Evolutionary conservation across 1,140 invertebrate genomes (phyloP), one percentile per base, ranked within the genome.

Genomic region (Drosophila jambulina): DNA sequence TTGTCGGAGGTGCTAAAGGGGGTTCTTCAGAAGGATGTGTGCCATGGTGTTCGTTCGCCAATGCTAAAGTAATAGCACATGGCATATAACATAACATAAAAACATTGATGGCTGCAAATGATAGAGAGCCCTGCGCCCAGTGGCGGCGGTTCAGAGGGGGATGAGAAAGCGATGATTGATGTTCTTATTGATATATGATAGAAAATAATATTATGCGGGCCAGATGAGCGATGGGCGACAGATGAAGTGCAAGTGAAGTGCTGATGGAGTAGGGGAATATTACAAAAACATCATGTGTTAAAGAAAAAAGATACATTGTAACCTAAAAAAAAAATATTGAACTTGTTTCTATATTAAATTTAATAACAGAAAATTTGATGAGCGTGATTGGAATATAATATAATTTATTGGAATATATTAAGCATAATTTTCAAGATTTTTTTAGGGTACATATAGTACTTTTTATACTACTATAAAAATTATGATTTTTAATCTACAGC

Each of bases 31-130:
- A 29, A 36, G 23, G 43, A 27, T 77, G 46, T 59, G 64, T 64
- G 75, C 57, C 65, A 63, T 77, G 58, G 75, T 80, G 76, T 70
- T 77, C 78, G 67, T 67, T 63, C 75, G 83, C 63, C 83, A 83
- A 83, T 87, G 84, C 84, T 83, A 83, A 88, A 87, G 84, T 87
- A 88, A 88, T 87, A 88, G 84, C 84, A 88, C 84, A 87, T 85
- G 78, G 78, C 74, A 78, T 53, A 77, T 46, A 75, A 72, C 46
- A 75, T 59, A 78, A 74, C 82, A 87, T 87, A 83, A 87, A 87
- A 88, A 88, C 80, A 87, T 88, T 87, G 83, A 87, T 87, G 84
- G 67, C 83, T 88, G 64, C 64, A 58, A 78, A 63, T 87, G 84
- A 88, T 88, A 87, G 71, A 74, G 45, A 59, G 59, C 72, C 56